Evolutionary conservation across 2,797 vertebrate genomes (phyloP).

Genomic region (Iguana delicatissima): DNA sequence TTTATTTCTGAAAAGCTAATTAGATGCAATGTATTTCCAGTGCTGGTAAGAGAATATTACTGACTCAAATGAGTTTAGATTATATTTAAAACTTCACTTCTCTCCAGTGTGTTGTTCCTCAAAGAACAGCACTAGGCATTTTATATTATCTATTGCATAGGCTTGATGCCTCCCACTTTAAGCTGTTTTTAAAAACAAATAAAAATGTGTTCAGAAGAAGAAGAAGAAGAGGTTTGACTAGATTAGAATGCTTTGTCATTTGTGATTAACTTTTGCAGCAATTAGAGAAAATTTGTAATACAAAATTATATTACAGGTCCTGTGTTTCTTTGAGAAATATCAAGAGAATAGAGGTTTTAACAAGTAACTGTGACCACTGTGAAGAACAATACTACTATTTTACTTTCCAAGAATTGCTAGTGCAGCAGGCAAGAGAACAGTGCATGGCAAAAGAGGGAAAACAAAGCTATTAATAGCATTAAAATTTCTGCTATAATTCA

Average conservation of each 20-base stretch:
- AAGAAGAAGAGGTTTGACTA: conserved; percentile 49
- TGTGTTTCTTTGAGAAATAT: conserved; percentile 58
- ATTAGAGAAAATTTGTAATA: conserved; percentile 63
- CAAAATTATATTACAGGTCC: conserved; percentile 64
- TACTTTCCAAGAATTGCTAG: conserved; percentile 29
- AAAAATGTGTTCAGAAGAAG: conserved; percentile 61
- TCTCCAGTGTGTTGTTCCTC: conserved; percentile 44
- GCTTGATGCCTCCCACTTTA: conserved; percentile 69
- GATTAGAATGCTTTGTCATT: conserved; percentile 68
- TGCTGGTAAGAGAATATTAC: conserved; percentile 70
- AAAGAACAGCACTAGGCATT: conserved; percentile 55
- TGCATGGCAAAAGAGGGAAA: conserved; percentile 19
- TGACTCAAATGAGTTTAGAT: conserved; percentile 72
- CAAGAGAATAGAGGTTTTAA: conserved; percentile 55
- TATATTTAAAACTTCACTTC: conserved; percentile 60
- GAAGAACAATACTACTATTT: conserved; percentile 52
- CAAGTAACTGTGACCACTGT: conserved; percentile 30
- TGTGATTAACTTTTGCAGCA: conserved; percentile 69
- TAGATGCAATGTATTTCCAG: conserved; percentile 55
- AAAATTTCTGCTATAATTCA: conserved; percentile 33
- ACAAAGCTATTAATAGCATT: conserved; percentile 22
- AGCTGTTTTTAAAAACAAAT: conserved; percentile 72
- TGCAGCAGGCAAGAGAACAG: conserved; percentile 13
- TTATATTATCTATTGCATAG: conserved; percentile 7
- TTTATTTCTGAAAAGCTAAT: conserved; percentile 48